These are phyloP conservation scores for Bactericera cockerelli DNA, from an alignment of 1,140 invertebrate genomes.

Conservation along the genomic window DNA sequence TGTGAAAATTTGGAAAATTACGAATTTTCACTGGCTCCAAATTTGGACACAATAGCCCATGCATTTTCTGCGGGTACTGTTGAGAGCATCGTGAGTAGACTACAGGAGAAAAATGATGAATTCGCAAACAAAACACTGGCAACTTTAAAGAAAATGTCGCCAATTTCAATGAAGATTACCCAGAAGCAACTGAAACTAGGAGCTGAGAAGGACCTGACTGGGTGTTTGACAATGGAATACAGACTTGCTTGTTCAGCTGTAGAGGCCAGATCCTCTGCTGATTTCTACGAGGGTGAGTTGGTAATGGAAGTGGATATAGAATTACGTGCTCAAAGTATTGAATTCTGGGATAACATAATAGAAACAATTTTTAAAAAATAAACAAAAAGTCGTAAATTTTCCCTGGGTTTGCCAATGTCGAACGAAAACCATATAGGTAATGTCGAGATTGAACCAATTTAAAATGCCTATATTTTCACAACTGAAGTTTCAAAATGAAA, in stretches of 20 bases:
- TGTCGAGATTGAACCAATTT: too few species aligned
- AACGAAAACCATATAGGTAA: too few species aligned
- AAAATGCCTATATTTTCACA: too few species aligned
- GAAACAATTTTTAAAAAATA: too few species aligned
- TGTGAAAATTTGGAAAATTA: conserved; percentile 20
- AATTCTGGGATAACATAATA: too few species aligned
- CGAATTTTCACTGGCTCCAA: conserved; percentile 51
- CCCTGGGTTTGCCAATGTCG: too few species aligned
- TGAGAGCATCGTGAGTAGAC: conserved; percentile 63
- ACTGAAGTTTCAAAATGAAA: too few species aligned
- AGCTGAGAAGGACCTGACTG: conserved; percentile 49
- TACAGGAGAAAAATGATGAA: conserved; percentile 58
- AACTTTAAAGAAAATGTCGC: conserved; percentile 71
- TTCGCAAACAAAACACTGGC: conserved; percentile 57
- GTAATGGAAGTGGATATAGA: conserved; percentile 8
- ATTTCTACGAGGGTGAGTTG: conserved; percentile 79
- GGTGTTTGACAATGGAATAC: conserved; percentile 86
- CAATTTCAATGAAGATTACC: conserved; percentile 83
- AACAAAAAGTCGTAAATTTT: too few species aligned
- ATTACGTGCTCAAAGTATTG: too few species aligned
- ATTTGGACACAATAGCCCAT: conserved; percentile 66
- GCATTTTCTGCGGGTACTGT: conserved; percentile 58
- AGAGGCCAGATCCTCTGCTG: conserved; percentile 37
- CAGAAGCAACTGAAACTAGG: conserved; percentile 61
- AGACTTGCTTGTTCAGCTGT: conserved; percentile 53